Base-by-base conservation (phyloP, 2,888 invertebrate species). In the Craniophora ligustri region DNA sequence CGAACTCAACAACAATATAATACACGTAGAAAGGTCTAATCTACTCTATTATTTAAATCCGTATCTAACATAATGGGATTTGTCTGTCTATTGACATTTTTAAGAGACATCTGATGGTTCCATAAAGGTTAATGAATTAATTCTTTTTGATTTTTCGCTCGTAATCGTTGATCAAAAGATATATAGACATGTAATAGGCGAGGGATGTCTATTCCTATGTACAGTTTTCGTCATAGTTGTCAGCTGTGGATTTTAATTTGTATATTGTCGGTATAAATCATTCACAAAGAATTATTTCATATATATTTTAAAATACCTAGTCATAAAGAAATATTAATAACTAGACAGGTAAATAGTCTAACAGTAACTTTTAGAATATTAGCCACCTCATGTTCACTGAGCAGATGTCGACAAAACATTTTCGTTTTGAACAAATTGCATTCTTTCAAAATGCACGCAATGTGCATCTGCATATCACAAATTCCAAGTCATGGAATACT, bases 11-110 rank as follows among this genome's bases (percentile, higher is more conserved):
- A 78, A 74, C 77, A 73, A 67, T 56, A 72, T 76, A 72, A 75
- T 73, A 61, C 71, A 67, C 49, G 66, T 80, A 84, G 82, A 89
- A 87, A 87, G 83, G 81, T 86, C 76, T 81, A 87, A 88, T 89
- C 81, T 81, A 76, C 69, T 79, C 78, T 82, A 84, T 86, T 85
- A 85, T 86, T 82, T 81, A 84, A 83, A 81, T 75, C 81, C 84
- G 74, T 81, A 75, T 76, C 78, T 80, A 81, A 79, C 78, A 83
- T 79, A 78, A 74, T 72, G 62, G 67, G 71, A 70, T 60, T 68
- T 58, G 47, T 65, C 21, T 41, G 14, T 56, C 70, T 74, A 70
- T 73, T 72, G 72, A 75, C 78, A 78, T 75, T 76, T 78, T 78
- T 78, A 77, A 77, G 69, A 70, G 72, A 73, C 79, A 78, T 61